Evolutionary conservation across 35 echinoderm and acorn worm genomes (phyloP), one percentile per base, ranked within the genome.

Genomic region (Anneissia japonica): DNA sequence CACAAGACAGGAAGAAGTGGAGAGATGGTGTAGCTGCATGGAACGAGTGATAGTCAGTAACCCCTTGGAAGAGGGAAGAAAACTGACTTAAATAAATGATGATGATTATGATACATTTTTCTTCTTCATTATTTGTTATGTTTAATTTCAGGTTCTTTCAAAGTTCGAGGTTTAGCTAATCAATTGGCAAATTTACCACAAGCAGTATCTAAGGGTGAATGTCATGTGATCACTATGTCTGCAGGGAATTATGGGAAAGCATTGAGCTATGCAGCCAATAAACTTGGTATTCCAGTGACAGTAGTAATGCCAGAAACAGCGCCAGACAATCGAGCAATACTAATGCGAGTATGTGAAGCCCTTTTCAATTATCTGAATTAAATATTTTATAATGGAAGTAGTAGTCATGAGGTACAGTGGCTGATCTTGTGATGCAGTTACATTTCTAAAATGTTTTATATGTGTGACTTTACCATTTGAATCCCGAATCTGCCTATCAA

Each of bases 191-290:
- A 92, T 74, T 72, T 96, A 34, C 93, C 93, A 39, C 14, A 81
- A 41, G 26, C 39, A 26, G 93, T 91, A 19, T 33, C 23, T 6
- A 82, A 88, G 29, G 82, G 82, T 37, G 79, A 86, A 35, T 74
- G 87, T 56, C 73, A 85, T 41, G 9, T 92, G 17, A 89, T 96
- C 35, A 96, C 93, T 40, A 92, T 96, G 89, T 96, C 93, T 46
- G 90, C 90, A 35, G 93, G 93, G 3, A 96, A 96, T 86, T 96
- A 96, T 84, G 93, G 93, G 40, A 96, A 91, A 73, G 93, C 93
- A 4, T 84, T 92, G 38, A 77, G 46, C 21, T 92, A 73, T 84
- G 79, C 90, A 0, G 82, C 86, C 38, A 37, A 86, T 39, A 39
- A 89, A 40, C 41, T 85, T 28, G 90, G 86, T 28, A 46, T 92